These are phyloP conservation scores for Muscina levida DNA, from an alignment of 2,888 invertebrate genomes.

Conservation along the genomic window DNA sequence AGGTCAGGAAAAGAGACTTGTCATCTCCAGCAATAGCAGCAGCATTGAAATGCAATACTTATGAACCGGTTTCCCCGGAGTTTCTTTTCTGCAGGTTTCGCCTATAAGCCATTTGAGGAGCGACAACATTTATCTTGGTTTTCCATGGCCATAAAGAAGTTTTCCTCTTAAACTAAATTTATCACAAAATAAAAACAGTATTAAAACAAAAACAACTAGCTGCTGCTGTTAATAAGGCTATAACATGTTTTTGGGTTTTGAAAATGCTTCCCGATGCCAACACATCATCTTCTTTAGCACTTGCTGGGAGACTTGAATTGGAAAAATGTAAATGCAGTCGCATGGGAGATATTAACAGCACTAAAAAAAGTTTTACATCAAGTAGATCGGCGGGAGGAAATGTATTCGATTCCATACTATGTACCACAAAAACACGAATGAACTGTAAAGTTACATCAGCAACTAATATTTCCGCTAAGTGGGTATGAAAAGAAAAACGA, in stretches of 20 bases:
- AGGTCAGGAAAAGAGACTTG: constrained; percentile 57
- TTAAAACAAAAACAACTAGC: no score
- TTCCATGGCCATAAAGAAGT: constrained; percentile 16
- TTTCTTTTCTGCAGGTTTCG: constrained; percentile 14
- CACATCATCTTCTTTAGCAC: constrained; percentile 51
- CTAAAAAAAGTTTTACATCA: no score
- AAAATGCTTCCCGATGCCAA: constrained; percentile 59
- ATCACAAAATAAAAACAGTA: background rate
- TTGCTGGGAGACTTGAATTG: no score
- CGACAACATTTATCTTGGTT: background rate
- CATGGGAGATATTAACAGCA: constrained; percentile 19
- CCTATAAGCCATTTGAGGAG: constrained; percentile 1
- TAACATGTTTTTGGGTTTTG: constrained; percentile 55
- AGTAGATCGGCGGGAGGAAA: no score
- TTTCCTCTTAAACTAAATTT: constrained; percentile 12
- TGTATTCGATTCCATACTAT: no score
- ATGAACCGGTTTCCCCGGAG: constrained; percentile 25
- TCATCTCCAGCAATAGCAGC: background rate
- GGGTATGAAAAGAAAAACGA: background rate
- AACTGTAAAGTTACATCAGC: no score
- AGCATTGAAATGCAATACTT: no score
- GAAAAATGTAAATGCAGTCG: constrained; percentile 44
- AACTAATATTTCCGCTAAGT: background rate
- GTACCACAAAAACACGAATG: no score
- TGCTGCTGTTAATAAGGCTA: constrained; percentile 23